A percentile compares a stretch with the other conserved stretches of the same genome.
Evolutionary conservation across 2,113 vertebrate species (phyloP).

Genomic region (Nothoprocta pentlandii): DNA sequence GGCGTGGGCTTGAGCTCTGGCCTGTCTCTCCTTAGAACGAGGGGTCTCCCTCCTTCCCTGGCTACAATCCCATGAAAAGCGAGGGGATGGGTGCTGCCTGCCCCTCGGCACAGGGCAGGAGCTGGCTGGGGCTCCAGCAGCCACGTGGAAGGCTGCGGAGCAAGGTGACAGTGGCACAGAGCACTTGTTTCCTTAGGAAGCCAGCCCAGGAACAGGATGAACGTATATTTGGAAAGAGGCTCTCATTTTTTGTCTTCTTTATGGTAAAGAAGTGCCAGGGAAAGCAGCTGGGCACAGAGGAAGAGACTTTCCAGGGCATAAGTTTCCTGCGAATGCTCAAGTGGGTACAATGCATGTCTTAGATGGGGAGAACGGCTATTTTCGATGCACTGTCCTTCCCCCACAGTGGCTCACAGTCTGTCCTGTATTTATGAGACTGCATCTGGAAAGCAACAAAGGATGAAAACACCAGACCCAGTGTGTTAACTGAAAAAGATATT

Average conservation of each 20-base stretch:
- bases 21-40: background rate
- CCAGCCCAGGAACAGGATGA: background rate
- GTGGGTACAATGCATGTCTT: background rate
- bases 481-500: constrained; percentile 48
- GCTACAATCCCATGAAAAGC: background rate
- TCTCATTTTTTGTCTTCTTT: constrained; percentile 7
- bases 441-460: constrained; percentile 58
- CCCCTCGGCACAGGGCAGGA: background rate
- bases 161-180: background rate
- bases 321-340: background rate
- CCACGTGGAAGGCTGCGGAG: background rate
- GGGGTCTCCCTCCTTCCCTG: background rate
- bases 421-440: constrained; percentile 49
- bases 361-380: constrained; percentile 11
- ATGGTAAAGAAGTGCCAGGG: constrained; percentile 22
- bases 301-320: background rate
- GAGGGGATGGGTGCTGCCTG: background rate
- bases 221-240: background rate
- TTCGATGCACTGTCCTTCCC: constrained; percentile 8
- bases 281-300: constrained; percentile 4
- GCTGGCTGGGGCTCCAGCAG: background rate
- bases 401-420: background rate
- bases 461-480: constrained; percentile 43
- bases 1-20: background rate
- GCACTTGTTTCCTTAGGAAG: constrained; percentile 6